These are phyloP conservation scores for Morpho helenor DNA, from an alignment of 2,888 invertebrate genomes.

Conservation along the genomic window DNA sequence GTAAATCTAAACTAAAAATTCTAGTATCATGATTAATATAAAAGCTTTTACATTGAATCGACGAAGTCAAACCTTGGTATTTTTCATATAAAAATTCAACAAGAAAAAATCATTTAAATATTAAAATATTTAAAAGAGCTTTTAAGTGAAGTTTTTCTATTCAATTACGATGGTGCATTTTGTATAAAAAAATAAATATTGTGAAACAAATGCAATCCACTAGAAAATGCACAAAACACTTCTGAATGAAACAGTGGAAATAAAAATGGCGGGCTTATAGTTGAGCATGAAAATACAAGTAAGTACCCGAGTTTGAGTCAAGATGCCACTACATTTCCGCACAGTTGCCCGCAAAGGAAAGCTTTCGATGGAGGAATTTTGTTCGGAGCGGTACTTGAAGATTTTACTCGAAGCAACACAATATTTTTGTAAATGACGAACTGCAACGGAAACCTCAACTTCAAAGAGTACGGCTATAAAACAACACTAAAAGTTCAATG, in stretches of 20 bases:
- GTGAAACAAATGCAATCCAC: conserved; percentile 37
- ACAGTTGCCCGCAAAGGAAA: conserved; percentile 53
- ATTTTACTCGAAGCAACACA: conserved; percentile 33
- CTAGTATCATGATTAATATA: conserved; percentile 19
- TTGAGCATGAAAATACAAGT: conserved; percentile 46
- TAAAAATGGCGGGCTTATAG: conserved; percentile 40
- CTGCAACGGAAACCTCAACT: conserved; percentile 11
- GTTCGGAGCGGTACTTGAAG: conserved; percentile 42
- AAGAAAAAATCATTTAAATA: conserved; percentile 21
- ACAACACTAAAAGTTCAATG: conserved; percentile 15
- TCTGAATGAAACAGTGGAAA: conserved; percentile 39
- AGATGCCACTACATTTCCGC: conserved; percentile 54
- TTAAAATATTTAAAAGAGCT: conserved; percentile 28
- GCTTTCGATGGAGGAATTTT: conserved; percentile 50
- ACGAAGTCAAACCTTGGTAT: conserved; percentile 13
- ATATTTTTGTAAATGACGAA: conserved; percentile 24
- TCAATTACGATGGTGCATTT: conserved; percentile 33
- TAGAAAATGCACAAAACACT: conserved; percentile 36
- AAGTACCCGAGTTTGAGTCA: conserved; percentile 52
- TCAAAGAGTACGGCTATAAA: conserved; percentile 10
- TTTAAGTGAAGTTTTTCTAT: conserved; percentile 29
- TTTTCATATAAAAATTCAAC: conserved; percentile 17
- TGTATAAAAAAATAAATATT: conserved; percentile 31
- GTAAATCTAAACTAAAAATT: conserved; percentile 4
- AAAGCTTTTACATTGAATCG: conserved; percentile 22